Conservation (phyloP, 2,888 invertebrate genomes). For the Gymnoscelis rufifasciata region DNA sequence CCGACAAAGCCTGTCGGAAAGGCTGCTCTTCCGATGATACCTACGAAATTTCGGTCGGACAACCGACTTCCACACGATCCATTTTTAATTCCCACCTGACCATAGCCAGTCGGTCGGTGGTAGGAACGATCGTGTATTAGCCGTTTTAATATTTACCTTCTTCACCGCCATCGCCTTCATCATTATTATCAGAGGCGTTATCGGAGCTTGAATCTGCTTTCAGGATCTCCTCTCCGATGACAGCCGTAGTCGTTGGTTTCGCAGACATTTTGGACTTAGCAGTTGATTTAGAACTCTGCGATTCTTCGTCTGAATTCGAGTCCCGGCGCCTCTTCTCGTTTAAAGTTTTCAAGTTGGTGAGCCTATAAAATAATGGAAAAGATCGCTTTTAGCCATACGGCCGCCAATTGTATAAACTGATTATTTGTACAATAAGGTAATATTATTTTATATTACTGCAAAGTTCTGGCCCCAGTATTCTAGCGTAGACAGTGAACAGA, state of each 20-base stretch:
- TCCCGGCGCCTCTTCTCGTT: conserved; percentile 49
- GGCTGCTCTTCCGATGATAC: too few relatives aligned
- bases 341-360: conserved; percentile 54
- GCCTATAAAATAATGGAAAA: conserved; percentile 39
- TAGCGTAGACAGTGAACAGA: too few relatives aligned
- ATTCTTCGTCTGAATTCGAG: conserved; percentile 33
- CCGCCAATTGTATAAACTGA: neutral
- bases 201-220: conserved; percentile 57
- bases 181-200: conserved; percentile 45
- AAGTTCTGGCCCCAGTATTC: too few relatives aligned
- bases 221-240: conserved; percentile 48
- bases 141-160: conserved; percentile 35
- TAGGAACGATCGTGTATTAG: neutral
- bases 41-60: too few relatives aligned
- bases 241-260: conserved; percentile 27
- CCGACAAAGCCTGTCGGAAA: too few relatives aligned
- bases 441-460: too few relatives aligned
- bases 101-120: too few relatives aligned
- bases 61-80: too few relatives aligned
- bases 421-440: too few relatives aligned
- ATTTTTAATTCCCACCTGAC: too few relatives aligned
- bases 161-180: conserved; percentile 45
- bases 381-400: neutral
- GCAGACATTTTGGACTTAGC: conserved; percentile 33
- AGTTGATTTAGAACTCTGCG: conserved; percentile 29